Conservation (phyloP, 1,140 invertebrate genomes). For the Pseudomyrmex pallidus region DNA sequence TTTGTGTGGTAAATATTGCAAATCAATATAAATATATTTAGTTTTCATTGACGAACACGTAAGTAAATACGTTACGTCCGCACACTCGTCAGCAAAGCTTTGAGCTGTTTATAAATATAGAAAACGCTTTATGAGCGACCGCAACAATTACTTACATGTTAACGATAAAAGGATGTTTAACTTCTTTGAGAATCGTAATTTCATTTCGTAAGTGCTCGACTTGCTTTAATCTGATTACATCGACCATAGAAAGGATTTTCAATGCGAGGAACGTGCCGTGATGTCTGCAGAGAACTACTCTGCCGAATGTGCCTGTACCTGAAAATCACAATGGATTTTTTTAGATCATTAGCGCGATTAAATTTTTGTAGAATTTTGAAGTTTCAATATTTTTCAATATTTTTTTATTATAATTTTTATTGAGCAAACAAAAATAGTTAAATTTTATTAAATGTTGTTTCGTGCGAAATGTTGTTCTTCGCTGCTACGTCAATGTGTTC, state of each 20-base stretch:
- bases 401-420: neutral
- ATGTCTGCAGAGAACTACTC: constrained; percentile 94
- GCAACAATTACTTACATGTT: constrained; percentile 91
- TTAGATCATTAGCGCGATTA: constrained; percentile 8
- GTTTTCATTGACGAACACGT: too few species aligned
- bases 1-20: too few species aligned
- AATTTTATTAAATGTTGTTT: neutral
- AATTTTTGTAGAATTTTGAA: neutral
- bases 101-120: too few species aligned
- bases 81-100: too few species aligned
- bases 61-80: too few species aligned
- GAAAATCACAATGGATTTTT: constrained; percentile 76
- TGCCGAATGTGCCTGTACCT: constrained; percentile 98
- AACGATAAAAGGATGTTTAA: constrained; percentile 97
- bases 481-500: too few species aligned
- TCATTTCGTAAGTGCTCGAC: constrained; percentile 98
- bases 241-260: constrained; percentile 96
- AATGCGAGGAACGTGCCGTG: constrained; percentile 90
- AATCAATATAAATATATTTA: too few species aligned
- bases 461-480: too few species aligned
- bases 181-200: constrained; percentile 94
- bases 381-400: neutral
- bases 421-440: neutral
- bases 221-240: constrained; percentile 96
- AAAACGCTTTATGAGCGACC: neutral